Percentiles rank a stretch among this genome's conserved stretches.
Evolutionary conservation across 30 jellyfish, hydroid and myxozoan genomes (phyloP).

Genomic region (Mastigias papua): DNA sequence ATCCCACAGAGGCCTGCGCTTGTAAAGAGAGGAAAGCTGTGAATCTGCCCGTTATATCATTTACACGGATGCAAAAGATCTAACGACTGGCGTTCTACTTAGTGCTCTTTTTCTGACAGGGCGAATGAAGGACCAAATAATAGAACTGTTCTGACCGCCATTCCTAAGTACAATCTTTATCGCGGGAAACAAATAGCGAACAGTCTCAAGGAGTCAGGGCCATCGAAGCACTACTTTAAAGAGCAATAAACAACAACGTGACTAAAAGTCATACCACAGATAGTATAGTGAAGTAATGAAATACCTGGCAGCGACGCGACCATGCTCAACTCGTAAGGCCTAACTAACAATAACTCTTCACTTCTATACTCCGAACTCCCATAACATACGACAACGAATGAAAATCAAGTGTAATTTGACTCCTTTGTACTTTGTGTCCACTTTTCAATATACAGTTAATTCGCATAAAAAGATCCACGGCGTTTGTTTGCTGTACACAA

Average conservation of each 20-base stretch:
- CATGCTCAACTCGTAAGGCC: neutral
- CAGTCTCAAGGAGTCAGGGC: neutral
- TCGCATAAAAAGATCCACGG: conserved; percentile 27
- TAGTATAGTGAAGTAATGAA: neutral
- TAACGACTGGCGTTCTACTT: neutral
- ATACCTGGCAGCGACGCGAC: conserved; percentile 28
- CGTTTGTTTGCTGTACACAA: conserved; percentile 19
- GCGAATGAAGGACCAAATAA: neutral
- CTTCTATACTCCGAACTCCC: neutral
- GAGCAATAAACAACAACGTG: neutral
- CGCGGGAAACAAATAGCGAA: neutral
- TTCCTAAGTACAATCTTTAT: neutral
- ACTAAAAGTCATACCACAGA: neutral
- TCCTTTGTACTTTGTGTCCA: conserved; percentile 16
- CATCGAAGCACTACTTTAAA: neutral
- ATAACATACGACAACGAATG: neutral
- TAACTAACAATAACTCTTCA: conserved; percentile 4
- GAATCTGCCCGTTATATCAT: neutral
- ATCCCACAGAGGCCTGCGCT: neutral
- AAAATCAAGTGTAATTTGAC: conserved; percentile 34
- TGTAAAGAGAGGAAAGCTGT: neutral
- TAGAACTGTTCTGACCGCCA: neutral
- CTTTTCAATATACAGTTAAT: conserved; percentile 35
- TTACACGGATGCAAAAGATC: neutral
- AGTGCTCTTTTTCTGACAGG: neutral